These are phyloP conservation scores for Chloroceryle amazona DNA, from an alignment of 2,797 vertebrate species.

Conservation along the genomic window DNA sequence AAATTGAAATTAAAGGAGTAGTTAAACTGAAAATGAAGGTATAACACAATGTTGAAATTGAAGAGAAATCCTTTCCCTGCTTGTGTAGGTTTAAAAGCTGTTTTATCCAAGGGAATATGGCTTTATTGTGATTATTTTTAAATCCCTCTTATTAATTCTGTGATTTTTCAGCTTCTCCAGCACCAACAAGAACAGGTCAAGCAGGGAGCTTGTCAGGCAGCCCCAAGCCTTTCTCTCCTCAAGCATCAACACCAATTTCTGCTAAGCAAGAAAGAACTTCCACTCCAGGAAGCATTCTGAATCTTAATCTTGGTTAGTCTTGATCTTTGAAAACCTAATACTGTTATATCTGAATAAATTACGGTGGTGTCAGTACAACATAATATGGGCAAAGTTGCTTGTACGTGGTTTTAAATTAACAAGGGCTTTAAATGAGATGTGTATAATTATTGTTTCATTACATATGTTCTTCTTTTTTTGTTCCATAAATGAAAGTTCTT, in stretches of 20 bases:
- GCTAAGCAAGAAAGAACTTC: slow-evolving; percentile 90
- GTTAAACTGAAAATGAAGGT: not conserved
- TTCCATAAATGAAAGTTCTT: not conserved
- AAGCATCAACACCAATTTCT: slow-evolving; percentile 84
- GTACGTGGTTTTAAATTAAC: not conserved
- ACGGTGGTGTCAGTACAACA: not conserved
- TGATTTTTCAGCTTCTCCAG: slow-evolving; percentile 89
- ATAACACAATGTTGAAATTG: not conserved
- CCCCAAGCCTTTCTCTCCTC: slow-evolving; percentile 92
- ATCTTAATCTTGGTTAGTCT: slow-evolving; percentile 95
- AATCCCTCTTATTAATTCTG: slow-evolving; percentile 32
- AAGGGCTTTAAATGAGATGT: not conserved
- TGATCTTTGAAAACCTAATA: not conserved
- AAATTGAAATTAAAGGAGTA: not conserved
- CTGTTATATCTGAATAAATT: not conserved
- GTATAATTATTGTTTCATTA: not conserved
- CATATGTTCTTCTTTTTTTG: not conserved
- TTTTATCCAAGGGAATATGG: not conserved
- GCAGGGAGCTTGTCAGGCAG: slow-evolving; percentile 89
- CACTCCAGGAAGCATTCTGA: slow-evolving; percentile 94
- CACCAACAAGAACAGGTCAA: slow-evolving; percentile 89
- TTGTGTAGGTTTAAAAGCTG: not conserved
- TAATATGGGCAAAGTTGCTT: not conserved
- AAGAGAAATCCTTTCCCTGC: not conserved
- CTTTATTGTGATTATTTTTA: not conserved